Conservation (phyloP, 2,888 invertebrate genomes). For the Schizotus pectinicornis region DNA sequence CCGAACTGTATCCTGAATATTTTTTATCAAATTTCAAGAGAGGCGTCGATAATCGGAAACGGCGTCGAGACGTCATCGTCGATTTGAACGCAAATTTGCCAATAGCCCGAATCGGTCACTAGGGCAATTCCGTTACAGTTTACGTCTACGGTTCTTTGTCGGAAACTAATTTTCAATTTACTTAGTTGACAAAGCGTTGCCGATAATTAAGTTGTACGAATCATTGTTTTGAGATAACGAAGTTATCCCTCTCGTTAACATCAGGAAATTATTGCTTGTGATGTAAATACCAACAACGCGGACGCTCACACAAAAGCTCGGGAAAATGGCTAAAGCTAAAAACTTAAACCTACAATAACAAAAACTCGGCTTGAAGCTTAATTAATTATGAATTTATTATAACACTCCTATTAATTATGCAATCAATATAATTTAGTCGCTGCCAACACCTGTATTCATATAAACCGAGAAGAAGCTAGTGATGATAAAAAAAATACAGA, state of each 20-base stretch:
- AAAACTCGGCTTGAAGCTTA: constrained; percentile 10
- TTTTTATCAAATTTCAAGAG: too few relatives aligned
- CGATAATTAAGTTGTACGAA: constrained; percentile 43
- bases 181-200: constrained; percentile 33
- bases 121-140: neutral
- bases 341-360: constrained; percentile 3
- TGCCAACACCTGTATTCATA: too few relatives aligned
- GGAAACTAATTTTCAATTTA: constrained; percentile 16
- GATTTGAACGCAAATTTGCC: too few relatives aligned
- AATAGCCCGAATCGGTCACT: too few relatives aligned
- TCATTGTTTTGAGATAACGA: constrained; percentile 47
- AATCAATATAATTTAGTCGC: too few relatives aligned
- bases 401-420: too few relatives aligned
- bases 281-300: constrained; percentile 20
- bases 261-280: constrained; percentile 46
- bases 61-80: neutral
- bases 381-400: constrained; percentile 10
- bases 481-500: too few relatives aligned
- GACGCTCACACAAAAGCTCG: constrained; percentile 15
- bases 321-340: constrained; percentile 15
- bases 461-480: too few relatives aligned
- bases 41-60: neutral
- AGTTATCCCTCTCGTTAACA: constrained; percentile 47
- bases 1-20: too few relatives aligned
- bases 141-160: neutral